Conservation (phyloP, 2,888 invertebrate species). For the Ormyrus labotus region DNA sequence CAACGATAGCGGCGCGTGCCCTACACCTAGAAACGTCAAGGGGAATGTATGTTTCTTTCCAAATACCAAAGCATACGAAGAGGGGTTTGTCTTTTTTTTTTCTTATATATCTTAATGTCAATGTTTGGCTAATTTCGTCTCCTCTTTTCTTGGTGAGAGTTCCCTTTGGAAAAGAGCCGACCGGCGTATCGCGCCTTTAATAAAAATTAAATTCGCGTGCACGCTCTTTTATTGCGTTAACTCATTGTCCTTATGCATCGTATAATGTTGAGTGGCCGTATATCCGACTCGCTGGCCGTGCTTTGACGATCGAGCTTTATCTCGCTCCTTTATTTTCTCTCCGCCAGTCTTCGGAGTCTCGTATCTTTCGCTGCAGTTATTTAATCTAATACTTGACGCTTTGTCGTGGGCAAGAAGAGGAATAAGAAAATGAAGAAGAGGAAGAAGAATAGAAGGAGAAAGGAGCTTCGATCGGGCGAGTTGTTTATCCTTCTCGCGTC, state of each 20-base stretch:
- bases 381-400: background rate
- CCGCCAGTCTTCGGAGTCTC: background rate
- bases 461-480: slow-evolving; percentile 6
- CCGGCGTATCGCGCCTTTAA: slow-evolving; percentile 2
- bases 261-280: background rate
- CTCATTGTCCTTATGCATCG: slow-evolving; percentile 19
- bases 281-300: background rate
- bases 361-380: background rate
- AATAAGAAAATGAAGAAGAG: background rate
- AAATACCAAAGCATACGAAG: slow-evolving; percentile 50
- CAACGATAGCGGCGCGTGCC: slow-evolving; percentile 28
- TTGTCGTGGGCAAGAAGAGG: too few relatives aligned
- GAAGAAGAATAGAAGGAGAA: background rate
- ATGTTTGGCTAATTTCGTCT: slow-evolving; percentile 17
- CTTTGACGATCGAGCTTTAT: background rate
- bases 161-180: slow-evolving; percentile 26
- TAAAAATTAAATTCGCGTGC: slow-evolving; percentile 2
- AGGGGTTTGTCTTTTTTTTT: slow-evolving; percentile 24
- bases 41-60: slow-evolving; percentile 44
- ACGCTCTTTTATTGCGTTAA: slow-evolving; percentile 48
- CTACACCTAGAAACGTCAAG: slow-evolving; percentile 48
- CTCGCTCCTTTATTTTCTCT: background rate
- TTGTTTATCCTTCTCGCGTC: background rate
- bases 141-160: background rate
- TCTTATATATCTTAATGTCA: slow-evolving; percentile 26